Conservation (phyloP, 2,113 vertebrate genomes). For the Eolophus roseicapilla region DNA sequence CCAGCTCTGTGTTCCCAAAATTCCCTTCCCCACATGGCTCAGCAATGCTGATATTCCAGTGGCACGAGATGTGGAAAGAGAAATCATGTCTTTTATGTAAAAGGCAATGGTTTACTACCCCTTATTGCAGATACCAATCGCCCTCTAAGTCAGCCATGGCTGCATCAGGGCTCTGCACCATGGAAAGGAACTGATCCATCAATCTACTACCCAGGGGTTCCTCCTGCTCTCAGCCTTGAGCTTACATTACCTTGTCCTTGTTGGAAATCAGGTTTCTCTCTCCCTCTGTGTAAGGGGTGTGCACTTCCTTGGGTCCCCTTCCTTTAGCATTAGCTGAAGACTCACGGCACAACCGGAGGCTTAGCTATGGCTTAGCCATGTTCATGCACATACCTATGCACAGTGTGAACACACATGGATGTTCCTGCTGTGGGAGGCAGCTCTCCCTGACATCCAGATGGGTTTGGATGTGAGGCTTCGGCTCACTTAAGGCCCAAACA, state of each 20-base stretch:
- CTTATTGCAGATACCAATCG: not conserved
- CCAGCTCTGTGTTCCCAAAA: not conserved
- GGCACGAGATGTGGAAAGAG: not conserved
- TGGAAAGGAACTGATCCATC: not conserved
- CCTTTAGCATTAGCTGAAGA: not conserved
- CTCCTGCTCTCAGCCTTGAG: not conserved
- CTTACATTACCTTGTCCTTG: not conserved
- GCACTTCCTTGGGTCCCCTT: not conserved
- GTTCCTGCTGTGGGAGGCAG: not conserved
- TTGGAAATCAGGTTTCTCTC: not conserved
- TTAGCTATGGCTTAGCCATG: fast-evolving
- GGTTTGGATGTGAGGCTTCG: not conserved
- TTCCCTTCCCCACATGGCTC: not conserved
- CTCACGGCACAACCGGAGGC: fast-evolving
- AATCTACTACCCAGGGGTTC: not conserved
- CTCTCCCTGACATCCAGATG: not conserved
- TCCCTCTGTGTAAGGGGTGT: not conserved
- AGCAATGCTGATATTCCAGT: not conserved
- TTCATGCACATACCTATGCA: fast-evolving
- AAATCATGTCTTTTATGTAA: not conserved
- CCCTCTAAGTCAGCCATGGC: not conserved
- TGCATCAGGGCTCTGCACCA: not conserved
- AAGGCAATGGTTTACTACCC: not conserved
- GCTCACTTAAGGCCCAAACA: not conserved
- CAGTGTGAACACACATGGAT: fast-evolving